phyloP scores from a whole-genome alignment of 2,113 vertebrate genomes.

The Ageneiosus marmoratus region DNA sequence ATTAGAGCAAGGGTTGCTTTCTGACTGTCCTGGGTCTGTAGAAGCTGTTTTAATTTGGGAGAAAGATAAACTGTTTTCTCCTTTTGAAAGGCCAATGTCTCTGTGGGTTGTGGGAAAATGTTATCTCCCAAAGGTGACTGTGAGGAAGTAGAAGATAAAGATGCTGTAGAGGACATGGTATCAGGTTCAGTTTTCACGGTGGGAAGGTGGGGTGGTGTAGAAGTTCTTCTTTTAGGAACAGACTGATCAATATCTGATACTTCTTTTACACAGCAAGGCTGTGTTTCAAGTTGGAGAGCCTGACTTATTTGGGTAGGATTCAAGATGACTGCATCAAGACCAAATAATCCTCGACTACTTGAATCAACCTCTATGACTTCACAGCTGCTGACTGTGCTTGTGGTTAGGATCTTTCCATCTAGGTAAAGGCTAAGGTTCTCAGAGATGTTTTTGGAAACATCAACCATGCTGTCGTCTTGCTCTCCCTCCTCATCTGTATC shows the following conservation, averaged over 20 bases:
- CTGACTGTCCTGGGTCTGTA: slow-evolving; percentile 90
- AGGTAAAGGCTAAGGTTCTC: slow-evolving; percentile 97
- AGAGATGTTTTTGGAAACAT: slow-evolving; percentile 96
- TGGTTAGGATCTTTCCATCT: slow-evolving; percentile 93
- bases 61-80: slow-evolving; percentile 91
- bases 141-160: slow-evolving; percentile 71
- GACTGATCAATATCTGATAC: slow-evolving; percentile 68
- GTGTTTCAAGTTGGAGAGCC: slow-evolving; percentile 77
- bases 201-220: slow-evolving; percentile 88
- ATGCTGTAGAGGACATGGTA: slow-evolving; percentile 61
- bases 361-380: slow-evolving; percentile 95
- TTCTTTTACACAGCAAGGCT: slow-evolving; percentile 73
- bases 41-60: slow-evolving; percentile 94
- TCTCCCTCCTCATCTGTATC: slow-evolving; percentile 94
- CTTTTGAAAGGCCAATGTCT: slow-evolving; percentile 81
- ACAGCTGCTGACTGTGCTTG: slow-evolving; percentile 83
- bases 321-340: slow-evolving; percentile 86
- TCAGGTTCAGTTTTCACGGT: slow-evolving; percentile 88
- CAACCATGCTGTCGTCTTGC: slow-evolving; percentile 86
- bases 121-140: slow-evolving; percentile 74
- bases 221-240: slow-evolving; percentile 89
- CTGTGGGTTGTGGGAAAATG: slow-evolving; percentile 71
- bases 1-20: slow-evolving; percentile 73
- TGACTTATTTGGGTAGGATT: slow-evolving; percentile 84
- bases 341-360: slow-evolving; percentile 82